Evolutionary conservation across 2,888 invertebrate species (phyloP).

Genomic region (Crematogaster levior): DNA sequence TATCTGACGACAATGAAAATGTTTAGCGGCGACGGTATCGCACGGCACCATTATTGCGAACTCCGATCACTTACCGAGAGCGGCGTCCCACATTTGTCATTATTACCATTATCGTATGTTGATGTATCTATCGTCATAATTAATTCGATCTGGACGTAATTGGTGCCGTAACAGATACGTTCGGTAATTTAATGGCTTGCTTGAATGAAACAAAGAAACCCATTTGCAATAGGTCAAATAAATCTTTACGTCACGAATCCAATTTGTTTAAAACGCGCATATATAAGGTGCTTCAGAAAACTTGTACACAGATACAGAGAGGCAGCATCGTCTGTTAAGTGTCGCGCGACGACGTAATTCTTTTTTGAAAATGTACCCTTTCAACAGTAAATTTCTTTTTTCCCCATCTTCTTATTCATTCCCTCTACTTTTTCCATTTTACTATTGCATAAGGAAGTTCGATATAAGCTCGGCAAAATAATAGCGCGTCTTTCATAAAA

Average conservation of each 20-base stretch:
- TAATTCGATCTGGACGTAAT: constrained; percentile 42
- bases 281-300: background rate
- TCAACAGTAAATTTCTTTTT: background rate
- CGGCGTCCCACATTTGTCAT: constrained; percentile 41
- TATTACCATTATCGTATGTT: constrained; percentile 45
- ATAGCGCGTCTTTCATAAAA: background rate
- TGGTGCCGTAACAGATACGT: constrained; percentile 39
- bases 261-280: background rate
- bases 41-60: background rate
- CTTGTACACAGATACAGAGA: background rate
- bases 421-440: background rate
- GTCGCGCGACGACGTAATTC: background rate
- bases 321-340: background rate
- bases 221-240: constrained; percentile 1
- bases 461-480: constrained; percentile 9
- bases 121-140: constrained; percentile 45
- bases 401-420: background rate
- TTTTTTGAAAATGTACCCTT: background rate
- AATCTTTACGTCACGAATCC: background rate
- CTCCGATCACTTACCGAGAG: constrained; percentile 43
- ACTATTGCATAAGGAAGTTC: background rate
- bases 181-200: constrained; percentile 25
- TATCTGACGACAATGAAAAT: constrained; percentile 42
- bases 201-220: constrained; percentile 11
- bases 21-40: constrained; percentile 19